Evolutionary conservation across 2,113 vertebrate genomes (phyloP), one percentile per base, ranked within the genome.

Genomic region (Chaetodon auriga): DNA sequence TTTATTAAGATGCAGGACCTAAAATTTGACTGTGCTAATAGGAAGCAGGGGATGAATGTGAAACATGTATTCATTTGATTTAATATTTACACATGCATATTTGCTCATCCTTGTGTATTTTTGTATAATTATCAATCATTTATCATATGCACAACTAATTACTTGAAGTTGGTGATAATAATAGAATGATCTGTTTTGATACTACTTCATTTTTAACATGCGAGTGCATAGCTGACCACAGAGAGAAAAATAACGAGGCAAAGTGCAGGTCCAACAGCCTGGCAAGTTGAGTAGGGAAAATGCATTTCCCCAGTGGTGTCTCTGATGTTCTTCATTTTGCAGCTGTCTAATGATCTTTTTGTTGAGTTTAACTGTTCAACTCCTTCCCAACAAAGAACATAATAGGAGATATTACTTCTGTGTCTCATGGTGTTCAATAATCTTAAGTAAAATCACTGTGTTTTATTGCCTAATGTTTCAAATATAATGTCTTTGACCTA

Each of bases 271-370:
- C 30, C 57, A 83, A 36, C 68, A 74, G 43, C 25, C 64, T 54
- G 73, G 15, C 68, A 73, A 77, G 78, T 43, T 69, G 51, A 54
- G 57, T 48, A 45, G 68, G 75, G 57, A 68, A 53, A 71, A 79
- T 23, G 57, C 41, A 46, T 81, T 18, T 78, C 69, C 78, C 58
- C 58, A n/a, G 43, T 79, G 69, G 49, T 64, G 36, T 12, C n/a
- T 70, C 23, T 68, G 16, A 63, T 63, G n/a, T 61, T 57, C 71
- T 53, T 80, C 35, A 14, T 49, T 48, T 57, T 57, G 21, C 7
- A 78, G 58, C 35, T 8, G 3, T 55, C 45, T 70, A n/a, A 78
- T 80, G 30, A 71, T 76, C 49, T 69, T 73, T 78, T 53, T 54
- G 61, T 82, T 30, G 57, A 53, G 43, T 81, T 80, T 38, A 61